Evolutionary conservation across 2,888 invertebrate genomes (phyloP).

Genomic region (Zygaena filipendulae): DNA sequence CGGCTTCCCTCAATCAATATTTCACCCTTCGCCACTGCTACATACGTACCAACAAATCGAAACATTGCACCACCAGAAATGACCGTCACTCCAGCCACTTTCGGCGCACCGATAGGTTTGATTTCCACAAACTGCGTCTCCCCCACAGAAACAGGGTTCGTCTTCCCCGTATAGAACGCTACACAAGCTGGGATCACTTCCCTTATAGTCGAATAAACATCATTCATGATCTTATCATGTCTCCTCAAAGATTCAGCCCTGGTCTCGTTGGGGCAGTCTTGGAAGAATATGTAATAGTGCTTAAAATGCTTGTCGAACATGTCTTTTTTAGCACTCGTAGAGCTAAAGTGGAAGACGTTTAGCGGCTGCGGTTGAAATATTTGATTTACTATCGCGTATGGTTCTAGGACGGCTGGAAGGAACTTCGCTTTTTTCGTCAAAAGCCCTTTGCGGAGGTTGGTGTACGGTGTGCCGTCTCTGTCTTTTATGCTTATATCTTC

Average conservation of each 20-base stretch:
- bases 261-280: conserved; percentile 25
- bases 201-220: conserved; percentile 24
- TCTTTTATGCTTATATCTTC: conserved; percentile 40
- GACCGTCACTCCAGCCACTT: conserved; percentile 23
- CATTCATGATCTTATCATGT: conserved; percentile 36
- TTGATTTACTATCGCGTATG: conserved; percentile 24
- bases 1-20: too few species aligned
- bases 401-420: conserved; percentile 31
- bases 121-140: conserved; percentile 17
- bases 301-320: conserved; percentile 22
- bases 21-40: too few species aligned
- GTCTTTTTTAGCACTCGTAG: conserved; percentile 18
- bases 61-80: conserved; percentile 30
- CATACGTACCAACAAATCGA: conserved; percentile 29
- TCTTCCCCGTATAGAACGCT: conserved; percentile 42
- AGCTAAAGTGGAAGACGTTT: conserved; percentile 26
- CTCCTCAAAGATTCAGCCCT: conserved; percentile 23
- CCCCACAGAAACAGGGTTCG: conserved; percentile 26
- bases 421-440: conserved; percentile 27
- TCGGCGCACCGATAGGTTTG: conserved; percentile 9
- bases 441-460: conserved; percentile 23
- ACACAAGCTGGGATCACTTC: conserved; percentile 25
- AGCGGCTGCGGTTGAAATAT: conserved; percentile 20
- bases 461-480: conserved; percentile 28
- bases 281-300: conserved; percentile 36